phyloP scores from a whole-genome alignment of 2,888 invertebrate genomes.

The Thalpophila matura region DNA sequence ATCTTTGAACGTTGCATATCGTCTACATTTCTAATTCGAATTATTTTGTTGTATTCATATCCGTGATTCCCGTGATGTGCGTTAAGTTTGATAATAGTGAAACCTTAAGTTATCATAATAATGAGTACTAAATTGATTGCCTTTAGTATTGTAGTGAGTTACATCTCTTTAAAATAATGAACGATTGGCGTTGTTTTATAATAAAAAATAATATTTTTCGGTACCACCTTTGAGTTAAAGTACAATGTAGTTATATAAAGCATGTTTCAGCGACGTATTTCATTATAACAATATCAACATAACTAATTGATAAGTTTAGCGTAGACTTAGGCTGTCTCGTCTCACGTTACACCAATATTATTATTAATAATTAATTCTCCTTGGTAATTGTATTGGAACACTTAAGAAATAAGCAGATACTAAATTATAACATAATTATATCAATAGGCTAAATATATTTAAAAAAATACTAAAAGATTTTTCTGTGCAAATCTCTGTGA shows the following conservation, averaged over 20 bases:
- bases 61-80: conserved; percentile 82
- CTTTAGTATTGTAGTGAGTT: conserved; percentile 84
- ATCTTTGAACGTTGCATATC: conserved; percentile 90
- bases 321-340: conserved; percentile 87
- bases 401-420: conserved; percentile 84
- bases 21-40: conserved; percentile 89
- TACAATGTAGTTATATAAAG: conserved; percentile 88
- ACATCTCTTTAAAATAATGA: conserved; percentile 83
- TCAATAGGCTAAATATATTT: conserved; percentile 85
- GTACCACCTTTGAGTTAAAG: conserved; percentile 90
- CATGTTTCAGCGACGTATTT: conserved; percentile 86
- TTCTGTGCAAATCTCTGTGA: conserved; percentile 90
- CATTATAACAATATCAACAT: conserved; percentile 84
- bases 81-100: conserved; percentile 83
- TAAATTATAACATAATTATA: conserved; percentile 87
- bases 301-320: conserved; percentile 85
- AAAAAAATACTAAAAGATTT: conserved; percentile 71
- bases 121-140: conserved; percentile 80
- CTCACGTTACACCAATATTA: conserved; percentile 84
- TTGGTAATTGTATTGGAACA: conserved; percentile 85
- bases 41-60: conserved; percentile 88
- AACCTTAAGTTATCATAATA: conserved; percentile 85
- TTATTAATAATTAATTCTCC: conserved; percentile 80
- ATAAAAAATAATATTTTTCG: conserved; percentile 86
- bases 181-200: conserved; percentile 85